These are phyloP conservation scores for Phrynocephalus guinanensis DNA, from an alignment of 2,797 vertebrate species.

Conservation along the genomic window DNA sequence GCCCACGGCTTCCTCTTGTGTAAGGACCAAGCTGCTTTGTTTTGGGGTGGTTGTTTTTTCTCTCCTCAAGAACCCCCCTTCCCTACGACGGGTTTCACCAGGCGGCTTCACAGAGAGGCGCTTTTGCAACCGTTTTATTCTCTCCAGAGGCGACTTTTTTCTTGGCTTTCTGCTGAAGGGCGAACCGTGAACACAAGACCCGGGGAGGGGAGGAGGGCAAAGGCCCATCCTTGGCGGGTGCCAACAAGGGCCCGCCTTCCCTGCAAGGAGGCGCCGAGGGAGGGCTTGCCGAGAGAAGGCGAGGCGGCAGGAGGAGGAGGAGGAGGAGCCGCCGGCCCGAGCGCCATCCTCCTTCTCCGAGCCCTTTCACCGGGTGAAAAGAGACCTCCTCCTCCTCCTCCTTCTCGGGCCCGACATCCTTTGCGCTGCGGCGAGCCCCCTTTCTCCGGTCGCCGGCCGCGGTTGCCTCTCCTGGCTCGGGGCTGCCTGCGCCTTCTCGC, in stretches of 20 bases:
- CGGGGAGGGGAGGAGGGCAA: too few species aligned
- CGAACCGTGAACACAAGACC: background rate
- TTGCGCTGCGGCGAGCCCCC: slow-evolving; percentile 17
- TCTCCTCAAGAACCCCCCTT: too few species aligned
- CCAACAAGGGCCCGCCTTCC: background rate
- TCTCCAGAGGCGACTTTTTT: background rate
- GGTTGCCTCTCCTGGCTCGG: slow-evolving; percentile 15
- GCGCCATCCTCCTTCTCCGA: background rate
- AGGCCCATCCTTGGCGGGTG: too few species aligned
- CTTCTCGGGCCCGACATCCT: slow-evolving; percentile 49
- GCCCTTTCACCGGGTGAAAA: background rate
- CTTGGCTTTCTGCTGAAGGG: background rate
- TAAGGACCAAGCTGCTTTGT: too few species aligned
- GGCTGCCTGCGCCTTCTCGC: slow-evolving; percentile 27
- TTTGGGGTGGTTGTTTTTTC: too few species aligned
- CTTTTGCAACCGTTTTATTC: background rate
- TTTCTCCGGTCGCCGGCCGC: slow-evolving; percentile 51
- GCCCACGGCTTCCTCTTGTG: too few species aligned
- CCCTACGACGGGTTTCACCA: too few species aligned
- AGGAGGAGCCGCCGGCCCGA: background rate
- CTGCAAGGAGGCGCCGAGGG: slow-evolving; percentile 11
- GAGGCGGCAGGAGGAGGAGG: background rate
- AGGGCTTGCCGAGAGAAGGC: slow-evolving; percentile 20
- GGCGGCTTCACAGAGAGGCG: too few species aligned
- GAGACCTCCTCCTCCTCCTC: background rate